Base-by-base conservation (phyloP, 2,113 vertebrate genomes). In the Cololabis saira region DNA sequence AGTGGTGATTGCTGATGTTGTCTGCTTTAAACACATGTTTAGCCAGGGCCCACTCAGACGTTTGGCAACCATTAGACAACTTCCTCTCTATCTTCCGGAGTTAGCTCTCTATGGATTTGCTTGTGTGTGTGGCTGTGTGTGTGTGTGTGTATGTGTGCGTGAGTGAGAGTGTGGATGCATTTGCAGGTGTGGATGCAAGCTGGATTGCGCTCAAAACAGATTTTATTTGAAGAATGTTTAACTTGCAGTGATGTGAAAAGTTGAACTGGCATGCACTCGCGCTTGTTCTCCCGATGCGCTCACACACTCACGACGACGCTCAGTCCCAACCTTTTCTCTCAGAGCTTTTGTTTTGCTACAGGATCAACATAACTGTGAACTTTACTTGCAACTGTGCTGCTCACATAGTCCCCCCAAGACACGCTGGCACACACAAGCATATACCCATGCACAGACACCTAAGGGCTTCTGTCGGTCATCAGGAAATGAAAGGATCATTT, bases 21-120 rank as follows among this genome's bases (percentile, higher is more conserved):
- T 94, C 94, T 94, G 89, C 91, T 82, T 93, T 90, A 92, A 96
- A 95, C 96, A 97, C 83, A 93, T 97, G 95, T 95, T 96, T 94
- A 94, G 91, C 87, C 84, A 94, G 90, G 90, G 93, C 88, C 93
- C 94, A 95, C 93, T 94, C 92, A 89, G 92, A 96, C 95, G 93
- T 96, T 98, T 98, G 96, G 96, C 95, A 98, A 97, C 96, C 91
- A 98, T 98, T 98, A 98, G 88, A 92, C 92, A 73, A 94, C 95
- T 98, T 99, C 97, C 97, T 90, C 95, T 92, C 95, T 91, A 90
- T 95, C 93, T 97, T 98, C 96, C 94, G 95, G 95, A 94, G 94
- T 95, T 93, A 94, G 90, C 88, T 91, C 94, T 89, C 85, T 87
- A 91, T 91, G 91, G 91, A 94, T 87, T 83, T 83, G 71, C 79